Evolutionary conservation across 53 echinoderm and acorn worm genomes (phyloP).

Genomic region (Echinometra lucunter): DNA sequence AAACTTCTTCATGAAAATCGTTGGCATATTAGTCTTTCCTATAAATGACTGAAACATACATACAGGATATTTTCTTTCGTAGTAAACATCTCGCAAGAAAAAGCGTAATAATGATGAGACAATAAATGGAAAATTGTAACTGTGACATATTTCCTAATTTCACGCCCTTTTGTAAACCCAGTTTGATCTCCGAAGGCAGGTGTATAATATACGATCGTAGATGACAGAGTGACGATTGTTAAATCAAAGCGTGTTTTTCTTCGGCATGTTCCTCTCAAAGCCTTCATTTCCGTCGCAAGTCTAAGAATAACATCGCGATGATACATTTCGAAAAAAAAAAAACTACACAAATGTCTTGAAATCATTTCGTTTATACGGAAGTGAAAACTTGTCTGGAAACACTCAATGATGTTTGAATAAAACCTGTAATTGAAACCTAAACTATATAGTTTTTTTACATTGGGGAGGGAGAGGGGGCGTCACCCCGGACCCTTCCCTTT

Average conservation of each 20-base stretch:
- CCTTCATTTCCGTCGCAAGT: constrained; percentile 15
- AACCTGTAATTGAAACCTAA: background rate
- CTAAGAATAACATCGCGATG: constrained; percentile 43
- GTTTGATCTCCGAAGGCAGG: background rate
- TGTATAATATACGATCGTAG: background rate
- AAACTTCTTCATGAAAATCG: background rate
- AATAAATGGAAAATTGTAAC: background rate
- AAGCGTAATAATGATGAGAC: background rate
- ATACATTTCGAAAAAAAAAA: background rate
- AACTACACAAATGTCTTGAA: constrained; percentile 3
- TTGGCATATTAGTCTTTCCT: background rate
- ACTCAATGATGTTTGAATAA: background rate
- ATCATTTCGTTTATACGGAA: background rate
- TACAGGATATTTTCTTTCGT: background rate
- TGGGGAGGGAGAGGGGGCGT: background rate
- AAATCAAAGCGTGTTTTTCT: constrained; percentile 31
- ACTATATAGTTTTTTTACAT: background rate
- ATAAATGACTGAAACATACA: background rate
- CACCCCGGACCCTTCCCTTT: background rate
- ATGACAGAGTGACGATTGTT: constrained; percentile 31
- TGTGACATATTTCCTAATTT: background rate
- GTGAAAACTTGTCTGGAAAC: background rate
- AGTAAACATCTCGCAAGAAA: background rate
- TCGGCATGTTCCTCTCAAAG: constrained; percentile 19
- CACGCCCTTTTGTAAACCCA: background rate